Evolutionary conservation across 2,113 vertebrate genomes (phyloP).

Genomic region (Nicator chloris): DNA sequence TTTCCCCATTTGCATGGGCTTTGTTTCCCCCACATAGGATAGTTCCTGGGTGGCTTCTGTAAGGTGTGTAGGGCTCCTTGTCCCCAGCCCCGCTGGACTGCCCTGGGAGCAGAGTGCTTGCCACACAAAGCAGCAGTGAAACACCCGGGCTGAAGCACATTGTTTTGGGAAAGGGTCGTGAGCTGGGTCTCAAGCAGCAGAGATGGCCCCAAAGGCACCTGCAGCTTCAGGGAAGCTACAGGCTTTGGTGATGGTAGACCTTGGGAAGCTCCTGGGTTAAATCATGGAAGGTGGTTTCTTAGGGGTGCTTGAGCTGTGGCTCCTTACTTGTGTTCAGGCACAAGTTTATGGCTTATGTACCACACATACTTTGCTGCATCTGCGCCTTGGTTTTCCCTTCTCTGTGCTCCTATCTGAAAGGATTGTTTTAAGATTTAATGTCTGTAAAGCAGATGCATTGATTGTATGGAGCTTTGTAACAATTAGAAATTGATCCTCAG

Average conservation of each 20-base stretch:
- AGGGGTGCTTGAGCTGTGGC: not conserved
- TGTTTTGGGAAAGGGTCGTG: not conserved
- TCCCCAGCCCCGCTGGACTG: not conserved
- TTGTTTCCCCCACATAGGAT: not conserved
- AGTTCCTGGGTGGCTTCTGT: not conserved
- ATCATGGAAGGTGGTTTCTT: not conserved
- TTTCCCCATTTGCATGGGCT: rapidly evolving
- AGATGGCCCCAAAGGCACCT: not conserved
- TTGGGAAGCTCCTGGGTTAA: not conserved
- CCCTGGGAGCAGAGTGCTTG: not conserved
- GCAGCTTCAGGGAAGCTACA: not conserved
- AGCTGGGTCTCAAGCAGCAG: not conserved
- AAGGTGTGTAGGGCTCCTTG: not conserved
- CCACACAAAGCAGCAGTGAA: not conserved
- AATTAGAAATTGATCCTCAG: not conserved
- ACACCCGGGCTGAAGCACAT: rapidly evolving
- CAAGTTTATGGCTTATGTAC: not conserved
- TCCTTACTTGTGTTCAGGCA: not conserved
- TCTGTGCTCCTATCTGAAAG: not conserved
- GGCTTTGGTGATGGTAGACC: not conserved
- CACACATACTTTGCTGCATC: not conserved
- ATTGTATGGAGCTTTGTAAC: not conserved
- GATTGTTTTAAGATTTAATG: not conserved
- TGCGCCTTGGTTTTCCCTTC: not conserved
- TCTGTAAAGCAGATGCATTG: not conserved